A percentile compares a stretch with the other conserved stretches of the same genome.
phyloP scores from a whole-genome alignment of 2,888 invertebrate species.

The Griposia aprilina region DNA sequence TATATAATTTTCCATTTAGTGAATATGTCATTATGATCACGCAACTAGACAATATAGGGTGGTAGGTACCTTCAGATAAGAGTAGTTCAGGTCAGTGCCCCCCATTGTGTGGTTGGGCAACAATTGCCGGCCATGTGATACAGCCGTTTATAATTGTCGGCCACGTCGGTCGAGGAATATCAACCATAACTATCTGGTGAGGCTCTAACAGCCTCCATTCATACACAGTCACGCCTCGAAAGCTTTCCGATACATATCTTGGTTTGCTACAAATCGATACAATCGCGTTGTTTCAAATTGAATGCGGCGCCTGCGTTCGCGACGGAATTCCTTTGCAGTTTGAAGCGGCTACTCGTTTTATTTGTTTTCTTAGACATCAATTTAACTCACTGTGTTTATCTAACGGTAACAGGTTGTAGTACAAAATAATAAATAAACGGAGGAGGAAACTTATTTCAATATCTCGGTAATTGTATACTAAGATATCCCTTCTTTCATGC shows the following conservation, averaged over 20 bases:
- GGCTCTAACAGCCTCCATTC: conserved; percentile 78
- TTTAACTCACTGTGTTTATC: conserved; percentile 3
- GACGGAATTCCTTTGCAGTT: conserved; percentile 59
- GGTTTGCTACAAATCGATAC: conserved; percentile 70
- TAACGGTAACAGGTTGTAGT: conserved; percentile 27
- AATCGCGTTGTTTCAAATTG: conserved; percentile 65
- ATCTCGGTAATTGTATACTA: background rate
- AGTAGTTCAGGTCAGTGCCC: conserved; percentile 77
- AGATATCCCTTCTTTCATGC: conserved; percentile 16
- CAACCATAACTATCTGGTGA: conserved; percentile 73
- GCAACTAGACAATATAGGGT: conserved; percentile 57
- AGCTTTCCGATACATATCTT: conserved; percentile 74
- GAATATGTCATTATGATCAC: conserved; percentile 56
- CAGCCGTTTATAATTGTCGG: conserved; percentile 72
- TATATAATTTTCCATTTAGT: conserved; percentile 52
- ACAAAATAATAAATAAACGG: conserved; percentile 13
- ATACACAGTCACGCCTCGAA: conserved; percentile 82
- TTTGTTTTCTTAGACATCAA: conserved; percentile 47
- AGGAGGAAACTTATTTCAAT: background rate
- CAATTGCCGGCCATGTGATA: conserved; percentile 70
- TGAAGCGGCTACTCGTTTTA: conserved; percentile 26
- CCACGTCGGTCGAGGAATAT: conserved; percentile 65
- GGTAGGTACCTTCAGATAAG: conserved; percentile 61
- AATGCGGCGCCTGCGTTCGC: conserved; percentile 52
- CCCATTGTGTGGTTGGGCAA: conserved; percentile 74